Evolutionary conservation across 1,140 invertebrate species (phyloP).

Genomic region (Delia radicum): DNA sequence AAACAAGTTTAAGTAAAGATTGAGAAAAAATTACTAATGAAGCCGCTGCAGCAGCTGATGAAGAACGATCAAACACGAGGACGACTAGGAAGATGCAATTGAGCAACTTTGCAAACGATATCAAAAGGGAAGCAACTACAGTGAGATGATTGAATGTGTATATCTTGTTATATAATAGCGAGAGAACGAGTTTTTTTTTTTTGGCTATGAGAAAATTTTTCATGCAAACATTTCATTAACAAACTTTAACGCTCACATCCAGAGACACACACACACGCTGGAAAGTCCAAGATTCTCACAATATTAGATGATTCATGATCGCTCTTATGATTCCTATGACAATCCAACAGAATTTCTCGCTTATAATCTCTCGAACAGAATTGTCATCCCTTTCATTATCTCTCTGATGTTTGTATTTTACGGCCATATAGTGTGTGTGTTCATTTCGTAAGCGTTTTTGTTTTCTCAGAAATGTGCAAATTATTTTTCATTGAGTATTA

Average conservation of each 20-base stretch:
- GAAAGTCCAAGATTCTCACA: no score
- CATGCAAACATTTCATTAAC: conserved; percentile 10
- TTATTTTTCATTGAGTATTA: no score
- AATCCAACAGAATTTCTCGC: neutral
- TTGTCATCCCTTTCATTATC: no score
- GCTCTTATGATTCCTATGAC: neutral
- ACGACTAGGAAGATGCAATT: conserved; percentile 11
- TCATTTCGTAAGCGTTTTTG: conserved; percentile 14
- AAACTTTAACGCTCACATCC: conserved; percentile 16
- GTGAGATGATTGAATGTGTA: conserved; percentile 14
- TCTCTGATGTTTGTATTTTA: no score
- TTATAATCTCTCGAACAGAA: neutral
- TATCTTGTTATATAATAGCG: neutral
- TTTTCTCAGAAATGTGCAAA: conserved; percentile 17
- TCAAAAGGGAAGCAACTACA: conserved; percentile 9
- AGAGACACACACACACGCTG: neutral
- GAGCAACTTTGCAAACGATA: conserved; percentile 7
- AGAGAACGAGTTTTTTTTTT: no score
- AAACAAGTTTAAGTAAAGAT: conserved; percentile 35
- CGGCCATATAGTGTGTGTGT: neutral
- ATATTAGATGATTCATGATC: neutral
- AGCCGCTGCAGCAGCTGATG: conserved; percentile 45
- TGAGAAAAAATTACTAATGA: conserved; percentile 54
- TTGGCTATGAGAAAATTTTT: neutral
- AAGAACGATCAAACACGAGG: conserved; percentile 34